Base-by-base conservation (phyloP, 2,888 invertebrate genomes). In the Myopa tessellatipennis region DNA sequence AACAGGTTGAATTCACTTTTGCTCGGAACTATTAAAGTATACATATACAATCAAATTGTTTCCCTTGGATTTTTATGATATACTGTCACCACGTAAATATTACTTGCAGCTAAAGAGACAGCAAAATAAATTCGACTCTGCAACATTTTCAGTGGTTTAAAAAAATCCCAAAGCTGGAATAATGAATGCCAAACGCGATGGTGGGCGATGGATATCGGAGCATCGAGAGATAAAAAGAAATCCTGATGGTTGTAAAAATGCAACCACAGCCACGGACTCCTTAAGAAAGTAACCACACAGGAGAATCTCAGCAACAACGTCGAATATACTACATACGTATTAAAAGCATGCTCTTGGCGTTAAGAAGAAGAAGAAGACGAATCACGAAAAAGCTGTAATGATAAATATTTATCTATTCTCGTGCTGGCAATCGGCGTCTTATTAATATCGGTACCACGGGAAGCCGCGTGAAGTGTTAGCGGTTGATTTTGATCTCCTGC, bases 171-270 rank as follows among this genome's bases (percentile, higher is more conserved):
- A n/a, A 26, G 61, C 1, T 61, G 26, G 61, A 61, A 4, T 60
- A 3, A 60, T 18, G 8, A 8, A 12, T 61, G 18, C 7, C 26
- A 18, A 26, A 61, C 18, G 26, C 4, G n/a, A 58, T 12, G 61
- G 65, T 65, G 38, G 65, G 65, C 38, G 65, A 16, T 14, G 34
- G 65, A 4, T 36, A 63, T n/a, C 10, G 8, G 5, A 26, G 26
- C 12, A 4, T 63, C 10, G 8, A 26, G 3, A 6, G n/a, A 63
- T 65, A 45, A 45, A 45, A 58, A 58, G 18, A 58, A 12, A n/a
- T 58, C 5, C 26, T 18, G 61, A 26, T 63, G 61, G 61, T 65
- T 65, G 65, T 65, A 65, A 65, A 65, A 65, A 16, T 10, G 12
- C 26, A 10, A 10, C 26, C 8, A 26, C 26, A 65, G 3, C 34